Conservation (phyloP, 2,888 invertebrate genomes). For the Lottia scabra region DNA sequence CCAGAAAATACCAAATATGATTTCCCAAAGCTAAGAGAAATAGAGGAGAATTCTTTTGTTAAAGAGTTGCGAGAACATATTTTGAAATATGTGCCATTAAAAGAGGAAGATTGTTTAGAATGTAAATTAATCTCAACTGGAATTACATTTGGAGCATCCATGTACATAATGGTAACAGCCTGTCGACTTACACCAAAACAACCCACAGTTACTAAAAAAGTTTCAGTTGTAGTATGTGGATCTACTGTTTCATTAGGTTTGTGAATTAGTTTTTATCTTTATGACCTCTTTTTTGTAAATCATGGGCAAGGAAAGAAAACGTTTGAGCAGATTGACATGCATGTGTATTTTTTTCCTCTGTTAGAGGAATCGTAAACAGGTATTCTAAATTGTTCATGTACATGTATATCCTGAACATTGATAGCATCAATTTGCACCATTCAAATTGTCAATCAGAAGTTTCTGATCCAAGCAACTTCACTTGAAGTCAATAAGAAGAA, state of each 20-base stretch:
- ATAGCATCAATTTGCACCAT: no score
- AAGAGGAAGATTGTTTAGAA: conserved; percentile 26
- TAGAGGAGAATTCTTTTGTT: background rate
- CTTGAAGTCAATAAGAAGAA: no score
- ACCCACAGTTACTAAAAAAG: conserved; percentile 17
- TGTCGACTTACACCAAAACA: conserved; percentile 1
- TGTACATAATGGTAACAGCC: conserved; percentile 12
- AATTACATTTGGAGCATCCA: conserved; percentile 7
- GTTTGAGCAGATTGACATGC: no score
- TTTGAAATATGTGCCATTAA: conserved; percentile 22
- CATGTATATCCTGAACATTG: no score
- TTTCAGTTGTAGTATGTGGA: background rate
- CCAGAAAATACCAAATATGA: background rate
- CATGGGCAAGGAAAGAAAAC: no score
- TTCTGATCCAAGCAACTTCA: no score
- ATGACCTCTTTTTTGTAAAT: no score
- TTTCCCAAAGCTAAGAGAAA: background rate
- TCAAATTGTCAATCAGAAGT: no score
- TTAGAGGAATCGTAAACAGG: no score
- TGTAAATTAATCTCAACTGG: conserved; percentile 26
- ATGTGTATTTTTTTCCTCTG: no score
- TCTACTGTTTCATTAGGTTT: conserved; percentile 14
- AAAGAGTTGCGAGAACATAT: conserved; percentile 2
- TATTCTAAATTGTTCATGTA: no score
- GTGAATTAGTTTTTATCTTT: no score